A percentile compares a stretch with the other conserved stretches of the same genome.
Evolutionary conservation across 2,113 vertebrate genomes (phyloP).

Genomic region (Syrmaticus mikado): DNA sequence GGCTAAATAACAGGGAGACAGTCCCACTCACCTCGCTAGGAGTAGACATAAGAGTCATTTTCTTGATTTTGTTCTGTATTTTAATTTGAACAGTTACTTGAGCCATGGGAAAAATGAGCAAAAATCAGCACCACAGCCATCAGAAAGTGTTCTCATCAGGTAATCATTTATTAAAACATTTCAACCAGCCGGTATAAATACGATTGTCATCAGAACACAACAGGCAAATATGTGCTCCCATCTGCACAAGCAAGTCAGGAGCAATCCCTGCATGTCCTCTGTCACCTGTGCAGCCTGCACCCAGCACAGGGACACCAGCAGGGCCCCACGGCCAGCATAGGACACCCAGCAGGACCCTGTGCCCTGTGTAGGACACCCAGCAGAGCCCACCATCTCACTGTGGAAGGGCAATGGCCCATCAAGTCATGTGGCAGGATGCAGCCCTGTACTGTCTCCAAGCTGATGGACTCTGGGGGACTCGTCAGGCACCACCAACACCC

Average conservation of each 20-base stretch:
- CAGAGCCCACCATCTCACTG: not conserved
- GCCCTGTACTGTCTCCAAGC: not conserved
- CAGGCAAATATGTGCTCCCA: conserved; percentile 11
- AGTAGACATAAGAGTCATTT: not conserved
- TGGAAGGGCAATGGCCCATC: not conserved
- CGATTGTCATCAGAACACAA: conserved; percentile 3
- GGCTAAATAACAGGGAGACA: not conserved
- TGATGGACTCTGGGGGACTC: not conserved
- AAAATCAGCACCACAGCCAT: not conserved
- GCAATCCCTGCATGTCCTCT: not conserved
- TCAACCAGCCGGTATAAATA: conserved; percentile 28
- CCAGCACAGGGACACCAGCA: not conserved
- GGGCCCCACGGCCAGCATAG: not conserved
- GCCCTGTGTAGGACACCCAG: too few species aligned
- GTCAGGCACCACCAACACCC: not conserved
- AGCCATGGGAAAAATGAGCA: not conserved
- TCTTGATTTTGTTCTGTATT: not conserved
- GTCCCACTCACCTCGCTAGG: not conserved
- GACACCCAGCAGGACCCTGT: not conserved
- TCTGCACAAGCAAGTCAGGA: not conserved
- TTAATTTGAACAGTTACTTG: not conserved
- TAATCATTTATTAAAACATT: conserved; percentile 41
- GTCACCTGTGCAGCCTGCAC: not conserved
- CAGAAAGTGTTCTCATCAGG: not conserved
- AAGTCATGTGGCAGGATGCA: not conserved